A percentile compares a stretch with the other conserved stretches of the same genome.
Conservation (phyloP, 2,113 vertebrate species). For the Callopanchax toddi region DNA sequence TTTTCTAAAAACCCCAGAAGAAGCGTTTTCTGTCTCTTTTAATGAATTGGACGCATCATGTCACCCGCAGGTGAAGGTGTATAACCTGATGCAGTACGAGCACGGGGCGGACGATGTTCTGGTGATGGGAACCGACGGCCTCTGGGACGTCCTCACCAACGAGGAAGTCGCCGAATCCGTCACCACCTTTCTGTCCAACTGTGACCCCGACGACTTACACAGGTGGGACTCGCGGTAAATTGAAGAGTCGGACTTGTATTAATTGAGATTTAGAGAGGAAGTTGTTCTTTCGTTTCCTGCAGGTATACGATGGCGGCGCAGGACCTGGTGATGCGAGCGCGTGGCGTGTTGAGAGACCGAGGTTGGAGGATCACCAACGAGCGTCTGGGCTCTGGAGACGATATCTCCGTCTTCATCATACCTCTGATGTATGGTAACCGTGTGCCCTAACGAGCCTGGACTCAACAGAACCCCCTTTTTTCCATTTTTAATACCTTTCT, state of each 20-base stretch:
- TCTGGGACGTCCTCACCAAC: slow-evolving; percentile 97
- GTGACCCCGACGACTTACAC: slow-evolving; percentile 94
- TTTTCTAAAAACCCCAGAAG: no score
- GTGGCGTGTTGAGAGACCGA: slow-evolving; percentile 92
- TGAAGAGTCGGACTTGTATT: no score
- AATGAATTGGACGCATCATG: no score
- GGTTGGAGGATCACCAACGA: slow-evolving; percentile 97
- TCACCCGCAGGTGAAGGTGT: slow-evolving; percentile 87
- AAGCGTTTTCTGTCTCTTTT: no score
- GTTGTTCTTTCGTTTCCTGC: no score
- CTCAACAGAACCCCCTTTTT: slow-evolving; percentile 9
- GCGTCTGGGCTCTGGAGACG: slow-evolving; percentile 94
- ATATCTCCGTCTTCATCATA: slow-evolving; percentile 97
- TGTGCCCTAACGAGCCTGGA: slow-evolving; percentile 75
- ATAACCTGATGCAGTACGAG: slow-evolving; percentile 87
- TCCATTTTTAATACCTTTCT: slow-evolving; percentile 12
- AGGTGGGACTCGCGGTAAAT: no score
- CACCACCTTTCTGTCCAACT: slow-evolving; percentile 92
- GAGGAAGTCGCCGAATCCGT: slow-evolving; percentile 95
- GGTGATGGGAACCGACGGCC: slow-evolving; percentile 94
- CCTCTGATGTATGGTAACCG: slow-evolving; percentile 92
- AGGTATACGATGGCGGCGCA: slow-evolving; percentile 97
- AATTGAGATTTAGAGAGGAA: no score
- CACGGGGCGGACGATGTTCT: slow-evolving; percentile 93
- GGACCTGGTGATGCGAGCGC: slow-evolving; percentile 96